Evolutionary conservation across 2,113 vertebrate species (phyloP).

Genomic region (Brachypodius melanocephalos): DNA sequence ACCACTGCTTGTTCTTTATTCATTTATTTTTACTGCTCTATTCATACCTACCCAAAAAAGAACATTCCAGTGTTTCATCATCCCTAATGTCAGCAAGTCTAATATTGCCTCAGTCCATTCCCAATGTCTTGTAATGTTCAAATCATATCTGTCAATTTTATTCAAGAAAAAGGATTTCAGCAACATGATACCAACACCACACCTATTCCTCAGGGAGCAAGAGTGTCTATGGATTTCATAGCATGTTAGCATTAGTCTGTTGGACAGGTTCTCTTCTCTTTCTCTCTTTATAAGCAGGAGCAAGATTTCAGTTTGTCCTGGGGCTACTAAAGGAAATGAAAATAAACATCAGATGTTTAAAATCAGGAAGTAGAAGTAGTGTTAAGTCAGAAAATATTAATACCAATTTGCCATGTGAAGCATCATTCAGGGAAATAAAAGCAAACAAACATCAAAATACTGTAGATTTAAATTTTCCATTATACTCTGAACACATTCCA

Average conservation of each 20-base stretch:
- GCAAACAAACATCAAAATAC: neutral
- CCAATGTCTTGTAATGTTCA: neutral
- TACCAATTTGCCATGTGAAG: neutral
- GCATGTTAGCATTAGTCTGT: neutral
- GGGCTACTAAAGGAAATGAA: constrained; percentile 23
- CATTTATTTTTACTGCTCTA: neutral
- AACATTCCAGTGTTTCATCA: neutral
- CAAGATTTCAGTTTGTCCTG: neutral
- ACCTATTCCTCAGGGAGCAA: constrained; percentile 6
- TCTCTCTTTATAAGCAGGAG: neutral
- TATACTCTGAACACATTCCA: neutral
- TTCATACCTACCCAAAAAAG: neutral
- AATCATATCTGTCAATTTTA: constrained; percentile 14
- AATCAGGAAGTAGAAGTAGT: neutral
- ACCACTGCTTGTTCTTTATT: neutral
- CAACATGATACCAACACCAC: neutral
- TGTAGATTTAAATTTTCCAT: neutral
- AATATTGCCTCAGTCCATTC: neutral
- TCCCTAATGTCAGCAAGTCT: neutral
- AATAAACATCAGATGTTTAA: constrained; percentile 14
- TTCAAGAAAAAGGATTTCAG: neutral
- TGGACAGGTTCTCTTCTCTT: neutral
- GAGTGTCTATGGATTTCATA: neutral
- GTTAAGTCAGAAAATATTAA: constrained; percentile 39
- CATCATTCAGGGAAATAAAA: neutral